Conservation (phyloP, 2,113 vertebrate genomes). For the Cebidichthys violaceus region DNA sequence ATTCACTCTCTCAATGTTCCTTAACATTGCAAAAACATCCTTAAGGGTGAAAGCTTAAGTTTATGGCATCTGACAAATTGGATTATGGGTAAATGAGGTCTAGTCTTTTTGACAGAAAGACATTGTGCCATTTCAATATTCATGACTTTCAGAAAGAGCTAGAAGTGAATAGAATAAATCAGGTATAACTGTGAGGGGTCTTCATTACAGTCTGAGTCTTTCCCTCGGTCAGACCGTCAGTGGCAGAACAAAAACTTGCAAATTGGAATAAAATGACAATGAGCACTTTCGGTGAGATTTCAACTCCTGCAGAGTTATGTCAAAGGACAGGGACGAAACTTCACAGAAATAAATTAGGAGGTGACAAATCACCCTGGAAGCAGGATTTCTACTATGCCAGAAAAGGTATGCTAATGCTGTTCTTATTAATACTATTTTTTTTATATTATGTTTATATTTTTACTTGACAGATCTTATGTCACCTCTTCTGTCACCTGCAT, state of each 20-base stretch:
- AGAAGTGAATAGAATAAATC: slow-evolving; percentile 71
- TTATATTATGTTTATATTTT: neutral
- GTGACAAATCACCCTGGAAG: neutral
- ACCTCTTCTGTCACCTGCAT: neutral
- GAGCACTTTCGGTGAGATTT: slow-evolving; percentile 19
- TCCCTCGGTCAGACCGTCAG: slow-evolving; percentile 23
- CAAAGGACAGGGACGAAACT: neutral
- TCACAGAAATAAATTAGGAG: neutral
- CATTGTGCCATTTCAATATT: slow-evolving; percentile 59
- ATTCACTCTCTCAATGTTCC: neutral
- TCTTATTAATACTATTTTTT: neutral
- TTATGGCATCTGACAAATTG: slow-evolving; percentile 30
- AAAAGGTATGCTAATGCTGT: neutral
- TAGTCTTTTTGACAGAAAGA: slow-evolving; percentile 41
- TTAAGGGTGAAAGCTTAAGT: slow-evolving; percentile 18
- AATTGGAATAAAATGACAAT: slow-evolving; percentile 59
- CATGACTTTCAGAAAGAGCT: slow-evolving; percentile 56
- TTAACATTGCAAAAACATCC: slow-evolving; percentile 37
- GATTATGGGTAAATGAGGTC: slow-evolving; percentile 46
- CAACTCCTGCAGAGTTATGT: slow-evolving; percentile 11
- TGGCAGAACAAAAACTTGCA: slow-evolving; percentile 34
- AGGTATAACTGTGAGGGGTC: slow-evolving; percentile 54
- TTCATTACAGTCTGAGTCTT: slow-evolving; percentile 57
- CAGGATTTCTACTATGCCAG: neutral
- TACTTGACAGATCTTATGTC: neutral